Evolutionary conservation across 2,113 vertebrate species (phyloP).

Genomic region (Apodemus sylvaticus): DNA sequence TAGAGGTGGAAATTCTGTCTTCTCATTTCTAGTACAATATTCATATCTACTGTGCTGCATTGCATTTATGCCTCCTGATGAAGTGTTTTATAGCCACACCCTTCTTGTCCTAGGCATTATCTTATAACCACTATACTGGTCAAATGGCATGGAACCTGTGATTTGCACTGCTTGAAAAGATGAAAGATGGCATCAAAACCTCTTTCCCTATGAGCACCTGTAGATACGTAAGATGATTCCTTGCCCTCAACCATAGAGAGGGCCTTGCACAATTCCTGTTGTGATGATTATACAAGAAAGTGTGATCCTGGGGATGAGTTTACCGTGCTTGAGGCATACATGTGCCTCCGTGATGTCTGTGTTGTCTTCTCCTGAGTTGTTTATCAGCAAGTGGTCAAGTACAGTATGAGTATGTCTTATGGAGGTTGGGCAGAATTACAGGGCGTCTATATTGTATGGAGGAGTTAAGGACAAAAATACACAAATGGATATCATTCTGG

Average conservation of each 20-base stretch:
- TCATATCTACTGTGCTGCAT: not conserved
- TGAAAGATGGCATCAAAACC: not conserved
- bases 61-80: not conserved
- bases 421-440: not conserved
- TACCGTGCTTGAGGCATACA: not conserved
- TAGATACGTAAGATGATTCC: not conserved
- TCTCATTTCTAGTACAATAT: not conserved
- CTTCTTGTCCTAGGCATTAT: not conserved
- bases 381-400: not conserved
- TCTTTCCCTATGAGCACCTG: not conserved
- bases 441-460: not conserved
- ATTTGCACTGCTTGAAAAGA: not conserved
- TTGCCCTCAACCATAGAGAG: not conserved
- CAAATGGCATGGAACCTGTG: not conserved
- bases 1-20: not conserved
- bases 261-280: not conserved
- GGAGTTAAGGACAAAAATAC: not conserved
- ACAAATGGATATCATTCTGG: not conserved
- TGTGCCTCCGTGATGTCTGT: not conserved
- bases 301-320: not conserved
- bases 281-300: not conserved
- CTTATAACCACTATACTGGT: not conserved
- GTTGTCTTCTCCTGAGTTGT: not conserved
- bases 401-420: not conserved
- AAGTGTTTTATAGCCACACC: not conserved